phyloP scores from a whole-genome alignment of 1,140 invertebrate species.

The Campoletis sonorensis region DNA sequence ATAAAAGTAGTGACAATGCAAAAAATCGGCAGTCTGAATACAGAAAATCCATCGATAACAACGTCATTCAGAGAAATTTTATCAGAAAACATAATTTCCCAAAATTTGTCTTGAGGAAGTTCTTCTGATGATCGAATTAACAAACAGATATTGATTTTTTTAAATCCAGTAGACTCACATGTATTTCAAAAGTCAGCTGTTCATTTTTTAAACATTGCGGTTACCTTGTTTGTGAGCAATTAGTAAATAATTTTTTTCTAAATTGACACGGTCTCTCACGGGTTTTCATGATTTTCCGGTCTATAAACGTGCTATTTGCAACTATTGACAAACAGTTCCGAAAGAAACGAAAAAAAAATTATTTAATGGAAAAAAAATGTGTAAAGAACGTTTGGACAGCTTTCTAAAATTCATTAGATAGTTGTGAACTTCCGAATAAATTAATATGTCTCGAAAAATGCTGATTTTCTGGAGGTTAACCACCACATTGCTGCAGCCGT shows the following conservation, averaged over 20 bases:
- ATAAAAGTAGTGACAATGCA: too few species aligned
- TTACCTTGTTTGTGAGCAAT: constrained; percentile 33
- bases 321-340: constrained; percentile 34
- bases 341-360: constrained; percentile 37
- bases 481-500: too few species aligned
- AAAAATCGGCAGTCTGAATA: too few species aligned
- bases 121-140: too few species aligned
- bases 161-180: neutral
- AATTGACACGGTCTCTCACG: constrained; percentile 33
- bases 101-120: too few species aligned
- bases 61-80: too few species aligned
- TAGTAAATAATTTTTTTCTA: constrained; percentile 12
- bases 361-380: constrained; percentile 25
- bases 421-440: too few species aligned
- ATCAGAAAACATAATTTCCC: too few species aligned
- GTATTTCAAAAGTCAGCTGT: constrained; percentile 21
- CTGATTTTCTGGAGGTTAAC: neutral
- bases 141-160: too few species aligned
- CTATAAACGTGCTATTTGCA: constrained; percentile 38
- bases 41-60: too few species aligned
- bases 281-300: neutral
- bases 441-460: too few species aligned
- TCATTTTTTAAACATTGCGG: constrained; percentile 7
- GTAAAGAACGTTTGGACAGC: constrained; percentile 32
- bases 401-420: constrained; percentile 32